Base-by-base conservation (phyloP, 2,888 invertebrate genomes). In the Luffia ferchaultella region DNA sequence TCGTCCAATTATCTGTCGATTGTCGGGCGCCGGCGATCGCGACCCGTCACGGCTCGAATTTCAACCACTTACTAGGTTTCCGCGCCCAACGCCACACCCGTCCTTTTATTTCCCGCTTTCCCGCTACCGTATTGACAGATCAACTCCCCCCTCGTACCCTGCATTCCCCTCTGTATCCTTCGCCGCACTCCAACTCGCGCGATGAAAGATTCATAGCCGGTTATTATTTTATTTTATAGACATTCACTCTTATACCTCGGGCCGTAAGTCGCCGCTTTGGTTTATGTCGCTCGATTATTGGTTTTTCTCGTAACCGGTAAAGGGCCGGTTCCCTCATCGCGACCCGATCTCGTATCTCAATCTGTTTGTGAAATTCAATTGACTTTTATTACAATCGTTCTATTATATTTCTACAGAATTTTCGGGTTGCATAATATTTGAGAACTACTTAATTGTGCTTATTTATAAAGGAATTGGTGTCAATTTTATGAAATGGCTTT, bases 151-250 rank as follows among this genome's bases (percentile, higher is more conserved):
- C 42, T 3, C 30, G 30, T 12, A 3, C 5, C 30, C 12, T 12
- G 30, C 30, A 12, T 7, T 30, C 30, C 62, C 67, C 65, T 49
- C n/a, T n/a, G n/a, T n/a, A n/a, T n/a, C n/a, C n/a, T n/a, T n/a
- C n/a, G n/a, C n/a, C n/a, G n/a, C n/a, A n/a, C n/a, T 20, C 47
- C 18, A 9, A 43, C 16, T 43, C 64, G 65, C 64, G 58, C 64
- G 59, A 57, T 58, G 65, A 71, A 67, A 68, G 70, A 73, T 79
- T 80, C 80, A 80, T 80, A 77, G 72, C 72, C 75, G 70, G 73
- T 79, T 83, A 82, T 80, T 80, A 80, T 80, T 82, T 80, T 73
- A 80, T 80, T 80, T 83, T 82, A 83, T 80, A 68, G 73, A 71
- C 75, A 73, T 69, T 68, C 71, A 76, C 78, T 80, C 77, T 71